Percentiles rank a stretch among this genome's conserved stretches.
Evolutionary conservation across 2,888 invertebrate genomes (phyloP).

Genomic region (Therioaphis trifolii): DNA sequence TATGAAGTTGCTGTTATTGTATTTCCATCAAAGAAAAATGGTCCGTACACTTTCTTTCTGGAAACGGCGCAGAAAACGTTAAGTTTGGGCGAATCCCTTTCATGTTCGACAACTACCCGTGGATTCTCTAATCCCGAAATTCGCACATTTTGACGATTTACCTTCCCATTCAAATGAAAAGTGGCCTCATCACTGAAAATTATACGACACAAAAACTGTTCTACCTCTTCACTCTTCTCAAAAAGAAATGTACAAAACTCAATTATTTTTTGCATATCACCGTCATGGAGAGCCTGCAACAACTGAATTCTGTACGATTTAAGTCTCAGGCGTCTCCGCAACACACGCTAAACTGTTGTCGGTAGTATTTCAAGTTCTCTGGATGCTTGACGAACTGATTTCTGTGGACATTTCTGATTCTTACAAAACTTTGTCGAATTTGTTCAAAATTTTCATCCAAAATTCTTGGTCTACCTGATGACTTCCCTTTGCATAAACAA

Average conservation of each 20-base stretch:
- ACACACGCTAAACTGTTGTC: background rate
- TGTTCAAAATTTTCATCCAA: background rate
- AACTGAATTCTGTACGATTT: background rate
- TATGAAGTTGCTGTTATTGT: too few species aligned
- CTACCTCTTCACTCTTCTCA: too few species aligned
- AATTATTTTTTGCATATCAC: background rate
- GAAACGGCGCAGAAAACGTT: background rate
- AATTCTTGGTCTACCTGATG: background rate
- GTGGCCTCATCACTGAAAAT: slow-evolving; percentile 21
- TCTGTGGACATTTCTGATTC: background rate
- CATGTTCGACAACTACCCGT: background rate
- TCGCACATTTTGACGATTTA: background rate
- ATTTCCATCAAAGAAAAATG: too few species aligned
- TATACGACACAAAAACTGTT: slow-evolving; percentile 7
- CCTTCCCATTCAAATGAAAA: background rate
- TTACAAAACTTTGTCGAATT: background rate
- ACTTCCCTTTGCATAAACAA: too few species aligned
- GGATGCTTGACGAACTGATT: background rate
- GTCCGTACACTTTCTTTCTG: too few species aligned
- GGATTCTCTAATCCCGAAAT: slow-evolving; percentile 1
- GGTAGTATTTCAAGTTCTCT: background rate
- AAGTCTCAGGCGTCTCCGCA: background rate
- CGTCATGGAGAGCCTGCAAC: background rate
- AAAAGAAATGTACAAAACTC: background rate
- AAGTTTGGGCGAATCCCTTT: slow-evolving; percentile 1